phyloP scores from a whole-genome alignment of 1,140 invertebrate species.

The Aphaenogaster floridana region DNA sequence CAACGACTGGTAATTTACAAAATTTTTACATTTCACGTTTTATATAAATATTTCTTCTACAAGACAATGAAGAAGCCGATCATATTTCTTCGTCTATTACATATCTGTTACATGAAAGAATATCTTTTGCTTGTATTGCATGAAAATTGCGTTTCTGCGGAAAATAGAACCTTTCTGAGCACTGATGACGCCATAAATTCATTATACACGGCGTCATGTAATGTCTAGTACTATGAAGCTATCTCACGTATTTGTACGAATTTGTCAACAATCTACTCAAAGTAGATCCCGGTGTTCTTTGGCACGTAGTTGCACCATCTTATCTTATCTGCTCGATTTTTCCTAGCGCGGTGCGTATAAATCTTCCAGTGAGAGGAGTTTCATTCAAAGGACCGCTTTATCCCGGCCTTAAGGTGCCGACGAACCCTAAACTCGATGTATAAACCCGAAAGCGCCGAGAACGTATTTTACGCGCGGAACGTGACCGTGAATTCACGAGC shows the following conservation, averaged over 20 bases:
- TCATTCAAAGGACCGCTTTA: constrained; percentile 74
- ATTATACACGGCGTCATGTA: constrained; percentile 14
- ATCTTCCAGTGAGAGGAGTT: constrained; percentile 73
- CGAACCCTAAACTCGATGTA: constrained; percentile 80
- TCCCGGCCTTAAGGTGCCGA: constrained; percentile 70
- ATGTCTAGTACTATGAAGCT: constrained; percentile 5
- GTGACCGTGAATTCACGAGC: constrained; percentile 77
- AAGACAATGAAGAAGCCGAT: not conserved
- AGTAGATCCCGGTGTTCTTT: constrained; percentile 47
- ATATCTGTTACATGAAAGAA: not conserved
- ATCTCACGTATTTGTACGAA: constrained; percentile 34
- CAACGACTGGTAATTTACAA: constrained; percentile 91
- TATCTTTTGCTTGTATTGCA: not conserved
- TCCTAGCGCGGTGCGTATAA: constrained; percentile 74
- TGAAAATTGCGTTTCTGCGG: constrained; percentile 14
- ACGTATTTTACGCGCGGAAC: constrained; percentile 82
- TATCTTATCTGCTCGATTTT: constrained; percentile 55
- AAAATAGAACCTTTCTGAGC: not conserved
- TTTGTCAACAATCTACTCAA: constrained; percentile 51
- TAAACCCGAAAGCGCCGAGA: constrained; percentile 78
- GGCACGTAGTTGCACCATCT: constrained; percentile 55
- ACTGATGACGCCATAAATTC: not conserved
- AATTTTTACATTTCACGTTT: constrained; percentile 71
- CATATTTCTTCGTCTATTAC: not conserved
- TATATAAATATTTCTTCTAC: not conserved